Evolutionary conservation across 2,113 vertebrate genomes (phyloP), one percentile per base, ranked within the genome.

Genomic region (Leiothrix lutea): DNA sequence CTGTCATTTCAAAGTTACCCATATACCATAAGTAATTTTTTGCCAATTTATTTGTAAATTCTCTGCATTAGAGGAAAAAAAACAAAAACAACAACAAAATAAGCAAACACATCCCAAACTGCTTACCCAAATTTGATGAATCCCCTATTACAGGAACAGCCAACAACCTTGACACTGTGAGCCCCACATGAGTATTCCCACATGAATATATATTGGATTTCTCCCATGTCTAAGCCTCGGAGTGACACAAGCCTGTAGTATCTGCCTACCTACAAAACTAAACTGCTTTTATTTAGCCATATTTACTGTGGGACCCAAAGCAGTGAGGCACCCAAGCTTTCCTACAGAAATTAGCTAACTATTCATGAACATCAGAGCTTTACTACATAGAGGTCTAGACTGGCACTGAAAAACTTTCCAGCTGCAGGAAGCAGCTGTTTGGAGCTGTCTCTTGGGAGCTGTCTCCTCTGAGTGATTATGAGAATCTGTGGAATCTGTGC

Each of bases 341-440:
- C 18, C 35, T 28, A 2, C 9, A 31, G 74, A 86, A 78, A 88
- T 80, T 33, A 50, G 9, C 45, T 45, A 31, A 2, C 18, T 88
- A 20, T 78, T 93, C 21, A 54, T 50, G 51, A 73, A n/a, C 24
- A 3, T 29, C 33, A 73, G 38, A 20, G 33, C 29, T 80, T 83
- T 33, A 21, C 58, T 54, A 4, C 62, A 44, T 6, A 31, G 13
- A 29, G 74, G 29, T 88, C 75, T 88, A 45, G 24, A 44, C 51
- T 73, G 40, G 51, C 38, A 16, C 47, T 53, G 83, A 78, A 77
- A 71, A 72, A 5, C 8, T 35, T 64, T 80, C 85, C 85, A 94
- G 66, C 31, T 90, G 82, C 45, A 86, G 42, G 42, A 54, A 73
- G 50, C 71, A 94, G 45, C 23, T 90, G 47, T 60, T 93, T 73